phyloP scores from a whole-genome alignment of 1,140 invertebrate species.

The Drosophila saltans region DNA sequence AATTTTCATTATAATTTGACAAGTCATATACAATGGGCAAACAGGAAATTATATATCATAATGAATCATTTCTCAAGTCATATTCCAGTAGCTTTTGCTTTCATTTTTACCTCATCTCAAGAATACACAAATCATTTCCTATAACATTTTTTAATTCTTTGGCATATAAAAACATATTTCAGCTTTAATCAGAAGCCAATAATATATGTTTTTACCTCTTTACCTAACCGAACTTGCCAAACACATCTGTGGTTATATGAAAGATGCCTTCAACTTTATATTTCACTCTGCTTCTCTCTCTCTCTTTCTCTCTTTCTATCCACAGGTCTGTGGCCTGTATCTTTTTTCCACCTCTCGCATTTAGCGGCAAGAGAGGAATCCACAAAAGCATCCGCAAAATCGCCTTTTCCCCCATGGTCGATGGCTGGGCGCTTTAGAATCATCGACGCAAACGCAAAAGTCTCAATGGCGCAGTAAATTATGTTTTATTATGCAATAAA shows the following conservation, averaged over 20 bases:
- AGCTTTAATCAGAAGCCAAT: conserved; percentile 40
- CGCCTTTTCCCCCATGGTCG: conserved; percentile 44
- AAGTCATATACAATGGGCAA: too few relatives aligned
- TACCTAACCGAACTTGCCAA: conserved; percentile 18
- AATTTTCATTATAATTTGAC: too few relatives aligned
- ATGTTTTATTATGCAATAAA: conserved; percentile 84
- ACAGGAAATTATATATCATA: not conserved
- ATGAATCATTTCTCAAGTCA: not conserved
- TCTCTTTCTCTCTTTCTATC: conserved; percentile 11
- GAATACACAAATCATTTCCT: conserved; percentile 28
- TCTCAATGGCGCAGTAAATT: conserved; percentile 83
- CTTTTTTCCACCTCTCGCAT: conserved; percentile 10
- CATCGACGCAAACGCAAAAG: conserved; percentile 79
- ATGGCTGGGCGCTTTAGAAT: conserved; percentile 74
- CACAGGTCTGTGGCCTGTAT: conserved; percentile 13
- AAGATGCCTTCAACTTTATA: conserved; percentile 8
- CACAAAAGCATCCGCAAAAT: conserved; percentile 18
- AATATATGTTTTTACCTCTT: conserved; percentile 20
- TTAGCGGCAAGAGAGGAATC: too few relatives aligned
- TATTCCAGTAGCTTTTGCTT: not conserved
- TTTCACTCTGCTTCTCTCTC: conserved; percentile 20
- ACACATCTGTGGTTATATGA: conserved; percentile 25
- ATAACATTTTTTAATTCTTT: conserved; percentile 21
- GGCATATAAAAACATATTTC: conserved; percentile 30
- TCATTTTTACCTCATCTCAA: not conserved